These are phyloP conservation scores for Drosophila dives DNA, from an alignment of 2,888 invertebrate genomes.

Conservation along the genomic window DNA sequence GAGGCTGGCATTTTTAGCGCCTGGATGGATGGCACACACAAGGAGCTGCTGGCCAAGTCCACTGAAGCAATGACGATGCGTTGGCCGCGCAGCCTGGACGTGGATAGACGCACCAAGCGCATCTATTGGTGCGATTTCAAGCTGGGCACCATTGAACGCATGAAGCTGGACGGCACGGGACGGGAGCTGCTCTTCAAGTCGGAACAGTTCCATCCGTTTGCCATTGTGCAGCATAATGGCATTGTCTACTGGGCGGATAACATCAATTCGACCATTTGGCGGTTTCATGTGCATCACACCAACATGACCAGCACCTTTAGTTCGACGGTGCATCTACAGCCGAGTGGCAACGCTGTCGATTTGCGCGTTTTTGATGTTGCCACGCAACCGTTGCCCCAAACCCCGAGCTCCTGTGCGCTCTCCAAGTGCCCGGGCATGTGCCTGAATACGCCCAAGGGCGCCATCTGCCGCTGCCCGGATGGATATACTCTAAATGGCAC, in stretches of 20 bases:
- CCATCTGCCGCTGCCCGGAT: constrained; percentile 88
- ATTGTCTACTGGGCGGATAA: constrained; percentile 90
- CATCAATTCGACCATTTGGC: constrained; percentile 87
- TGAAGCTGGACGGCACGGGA: constrained; percentile 86
- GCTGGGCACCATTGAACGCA: constrained; percentile 89
- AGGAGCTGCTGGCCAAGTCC: constrained; percentile 87
- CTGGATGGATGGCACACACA: constrained; percentile 90
- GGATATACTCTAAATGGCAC: constrained; percentile 86
- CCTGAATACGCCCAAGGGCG: constrained; percentile 87
- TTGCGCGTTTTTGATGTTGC: constrained; percentile 88
- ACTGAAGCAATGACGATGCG: constrained; percentile 86
- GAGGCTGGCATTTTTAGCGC: constrained; percentile 88
- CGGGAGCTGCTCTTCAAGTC: constrained; percentile 86
- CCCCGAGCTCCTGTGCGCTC: constrained; percentile 71
- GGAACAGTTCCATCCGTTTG: constrained; percentile 88
- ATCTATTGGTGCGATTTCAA: constrained; percentile 91
- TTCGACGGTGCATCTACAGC: constrained; percentile 80
- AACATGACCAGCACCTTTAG: constrained; percentile 81
- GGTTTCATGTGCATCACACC: constrained; percentile 84
- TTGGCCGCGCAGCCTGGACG: constrained; percentile 91
- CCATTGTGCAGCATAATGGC: constrained; percentile 88
- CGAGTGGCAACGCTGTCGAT: constrained; percentile 88
- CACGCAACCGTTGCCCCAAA: constrained; percentile 84
- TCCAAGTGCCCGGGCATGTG: constrained; percentile 90
- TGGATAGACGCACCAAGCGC: constrained; percentile 87